These are phyloP conservation scores for Crocallis elinguaria DNA, from an alignment of 2,888 invertebrate species.

Conservation along the genomic window DNA sequence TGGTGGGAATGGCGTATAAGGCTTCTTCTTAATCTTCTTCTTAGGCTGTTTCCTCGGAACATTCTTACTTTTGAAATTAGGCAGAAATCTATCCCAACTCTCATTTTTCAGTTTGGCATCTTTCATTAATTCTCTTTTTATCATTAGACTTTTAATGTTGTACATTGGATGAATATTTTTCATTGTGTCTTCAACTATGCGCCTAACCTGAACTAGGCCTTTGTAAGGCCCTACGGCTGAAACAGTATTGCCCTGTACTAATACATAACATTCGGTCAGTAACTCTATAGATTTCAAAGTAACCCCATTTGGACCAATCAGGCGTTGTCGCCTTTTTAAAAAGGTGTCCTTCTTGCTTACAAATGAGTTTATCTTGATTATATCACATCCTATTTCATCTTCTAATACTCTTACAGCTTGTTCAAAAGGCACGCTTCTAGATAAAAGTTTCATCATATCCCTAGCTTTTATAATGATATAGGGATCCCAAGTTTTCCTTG, in stretches of 20 bases:
- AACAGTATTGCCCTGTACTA: slow-evolving; percentile 99
- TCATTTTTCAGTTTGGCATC: slow-evolving; percentile 96
- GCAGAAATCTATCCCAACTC: slow-evolving; percentile 98
- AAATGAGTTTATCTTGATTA: slow-evolving; percentile 97
- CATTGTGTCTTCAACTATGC: slow-evolving; percentile 98
- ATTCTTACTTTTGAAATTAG: slow-evolving; percentile 96
- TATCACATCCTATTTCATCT: slow-evolving; percentile 97
- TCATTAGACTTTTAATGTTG: slow-evolving; percentile 98
- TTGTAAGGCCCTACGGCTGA: slow-evolving; percentile 98
- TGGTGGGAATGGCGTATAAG: slow-evolving; percentile 99
- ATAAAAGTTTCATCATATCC: slow-evolving; percentile 97
- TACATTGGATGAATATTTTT: slow-evolving; percentile 99
- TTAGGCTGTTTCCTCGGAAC: slow-evolving; percentile 95
- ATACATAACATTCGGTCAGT: slow-evolving; percentile 97
- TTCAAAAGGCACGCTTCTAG: slow-evolving; percentile 98
- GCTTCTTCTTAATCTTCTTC: slow-evolving; percentile 94
- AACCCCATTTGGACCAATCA: slow-evolving; percentile 99
- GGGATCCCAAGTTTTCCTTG: slow-evolving; percentile 99
- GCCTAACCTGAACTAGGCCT: slow-evolving; percentile 93
- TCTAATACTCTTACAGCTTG: slow-evolving; percentile 94
- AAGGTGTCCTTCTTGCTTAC: slow-evolving; percentile 97
- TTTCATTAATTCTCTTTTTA: slow-evolving; percentile 97
- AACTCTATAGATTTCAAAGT: slow-evolving; percentile 98
- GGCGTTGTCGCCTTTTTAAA: slow-evolving; percentile 95
- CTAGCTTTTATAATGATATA: slow-evolving; percentile 98